A percentile compares a stretch with the other conserved stretches of the same genome.
Conservation (phyloP, 2,888 invertebrate genomes). For the Drosophila aldrichi region DNA sequence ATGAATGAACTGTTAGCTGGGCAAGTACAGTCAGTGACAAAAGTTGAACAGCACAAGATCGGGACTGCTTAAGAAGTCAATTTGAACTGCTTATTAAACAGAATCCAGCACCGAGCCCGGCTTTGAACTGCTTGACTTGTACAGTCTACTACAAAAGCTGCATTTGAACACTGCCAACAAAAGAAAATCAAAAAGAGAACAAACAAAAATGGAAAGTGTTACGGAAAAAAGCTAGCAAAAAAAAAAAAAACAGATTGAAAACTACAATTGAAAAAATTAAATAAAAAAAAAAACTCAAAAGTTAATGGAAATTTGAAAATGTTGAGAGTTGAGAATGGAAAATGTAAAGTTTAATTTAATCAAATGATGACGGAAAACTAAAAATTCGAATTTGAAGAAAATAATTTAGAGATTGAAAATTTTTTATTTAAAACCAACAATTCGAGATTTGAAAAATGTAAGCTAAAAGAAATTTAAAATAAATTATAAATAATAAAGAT, state of each 20-base stretch:
- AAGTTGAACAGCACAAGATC: background rate
- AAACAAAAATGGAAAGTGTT: conserved; percentile 2
- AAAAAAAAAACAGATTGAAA: background rate
- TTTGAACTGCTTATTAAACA: background rate
- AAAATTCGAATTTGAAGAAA: no score
- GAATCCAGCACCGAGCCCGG: background rate
- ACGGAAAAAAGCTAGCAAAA: background rate
- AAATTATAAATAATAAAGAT: no score
- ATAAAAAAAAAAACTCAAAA: background rate
- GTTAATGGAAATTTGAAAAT: background rate
- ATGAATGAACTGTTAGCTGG: no score
- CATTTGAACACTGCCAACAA: conserved; percentile 24
- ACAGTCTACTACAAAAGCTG: background rate
- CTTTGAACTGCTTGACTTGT: conserved; percentile 2
- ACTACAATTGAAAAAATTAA: background rate
- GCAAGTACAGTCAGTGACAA: background rate
- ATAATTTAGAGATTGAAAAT: no score
- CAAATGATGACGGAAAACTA: background rate
- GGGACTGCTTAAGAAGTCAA: background rate
- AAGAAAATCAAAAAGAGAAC: background rate
- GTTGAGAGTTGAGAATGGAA: conserved; percentile 1
- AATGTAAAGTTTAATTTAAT: background rate
- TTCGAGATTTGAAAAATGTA: background rate
- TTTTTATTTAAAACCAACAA: background rate
- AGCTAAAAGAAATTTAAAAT: no score